Evolutionary conservation across 2,888 invertebrate genomes (phyloP).

Genomic region (Zhengitettix transpicula): DNA sequence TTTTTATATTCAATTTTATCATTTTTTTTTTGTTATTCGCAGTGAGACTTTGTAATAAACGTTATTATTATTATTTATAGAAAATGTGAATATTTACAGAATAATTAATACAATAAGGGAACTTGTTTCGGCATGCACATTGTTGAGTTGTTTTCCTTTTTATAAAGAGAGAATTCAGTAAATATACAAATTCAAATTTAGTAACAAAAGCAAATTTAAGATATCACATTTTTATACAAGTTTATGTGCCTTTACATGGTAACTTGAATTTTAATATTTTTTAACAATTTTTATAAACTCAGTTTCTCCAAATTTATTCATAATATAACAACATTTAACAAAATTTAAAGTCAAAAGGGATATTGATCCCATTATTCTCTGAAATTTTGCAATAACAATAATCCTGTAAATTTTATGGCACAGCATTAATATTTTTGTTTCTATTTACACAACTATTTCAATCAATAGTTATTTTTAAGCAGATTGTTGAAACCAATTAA

Average conservation of each 20-base stretch:
- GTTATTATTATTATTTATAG: conserved; percentile 13
- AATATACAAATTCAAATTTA: conserved; percentile 5
- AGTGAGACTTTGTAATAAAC: conserved; percentile 13
- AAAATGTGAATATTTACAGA: conserved; percentile 14
- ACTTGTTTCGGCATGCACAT: conserved; percentile 12
- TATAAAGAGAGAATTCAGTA: conserved; percentile 11
- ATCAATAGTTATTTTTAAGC: conserved; percentile 4
- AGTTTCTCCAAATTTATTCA: too few species aligned
- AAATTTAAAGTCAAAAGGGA: neutral
- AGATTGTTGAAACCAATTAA: conserved; percentile 6
- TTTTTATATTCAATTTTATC: conserved; percentile 4
- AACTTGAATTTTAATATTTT: neutral
- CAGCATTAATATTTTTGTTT: conserved; percentile 2
- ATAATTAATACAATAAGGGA: conserved; percentile 13
- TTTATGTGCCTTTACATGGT: neutral
- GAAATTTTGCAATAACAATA: conserved; percentile 2
- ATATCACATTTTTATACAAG: neutral
- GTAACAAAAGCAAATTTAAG: neutral
- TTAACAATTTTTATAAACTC: neutral
- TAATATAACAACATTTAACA: neutral
- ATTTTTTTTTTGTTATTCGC: conserved; percentile 7
- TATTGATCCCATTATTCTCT: neutral
- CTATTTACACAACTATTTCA: conserved; percentile 5
- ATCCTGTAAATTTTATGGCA: conserved; percentile 2
- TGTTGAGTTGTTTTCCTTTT: conserved; percentile 8